phyloP scores from a whole-genome alignment of 2,113 vertebrate genomes.

The Colinus virginianus region DNA sequence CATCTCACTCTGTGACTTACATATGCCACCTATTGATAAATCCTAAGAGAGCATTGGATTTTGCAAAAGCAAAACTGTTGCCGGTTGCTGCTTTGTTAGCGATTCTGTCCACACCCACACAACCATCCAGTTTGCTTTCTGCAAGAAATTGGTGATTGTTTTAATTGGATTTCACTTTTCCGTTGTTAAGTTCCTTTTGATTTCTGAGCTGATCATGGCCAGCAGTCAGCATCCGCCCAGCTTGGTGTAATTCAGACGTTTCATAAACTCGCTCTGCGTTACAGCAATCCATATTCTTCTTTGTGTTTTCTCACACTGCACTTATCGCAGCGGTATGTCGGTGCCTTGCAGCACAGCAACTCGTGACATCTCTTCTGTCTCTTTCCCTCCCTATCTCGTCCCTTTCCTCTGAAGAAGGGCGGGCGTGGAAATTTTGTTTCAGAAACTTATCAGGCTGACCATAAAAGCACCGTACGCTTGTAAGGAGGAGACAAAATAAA shows the following conservation, averaged over 20 bases:
- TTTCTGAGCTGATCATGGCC: background rate
- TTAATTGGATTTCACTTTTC: background rate
- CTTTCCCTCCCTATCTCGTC: background rate
- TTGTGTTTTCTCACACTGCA: background rate
- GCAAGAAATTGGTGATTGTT: background rate
- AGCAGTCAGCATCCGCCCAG: background rate
- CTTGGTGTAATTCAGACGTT: background rate
- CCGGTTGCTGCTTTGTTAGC: background rate
- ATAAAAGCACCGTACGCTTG: background rate
- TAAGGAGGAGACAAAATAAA: background rate
- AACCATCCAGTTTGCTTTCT: background rate
- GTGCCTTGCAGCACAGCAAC: background rate
- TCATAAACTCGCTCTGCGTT: background rate
- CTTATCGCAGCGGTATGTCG: background rate
- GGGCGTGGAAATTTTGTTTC: background rate
- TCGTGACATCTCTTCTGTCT: background rate
- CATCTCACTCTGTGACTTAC: conserved; percentile 52
- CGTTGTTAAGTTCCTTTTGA: background rate
- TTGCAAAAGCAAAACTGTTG: background rate
- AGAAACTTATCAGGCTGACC: background rate
- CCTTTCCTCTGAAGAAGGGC: background rate
- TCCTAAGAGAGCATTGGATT: conserved; percentile 63
- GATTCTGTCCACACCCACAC: background rate
- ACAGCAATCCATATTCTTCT: background rate
- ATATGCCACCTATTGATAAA: conserved; percentile 74